Evolutionary conservation across 2,113 vertebrate species (phyloP).

Genomic region (Rafetus swinhoei): DNA sequence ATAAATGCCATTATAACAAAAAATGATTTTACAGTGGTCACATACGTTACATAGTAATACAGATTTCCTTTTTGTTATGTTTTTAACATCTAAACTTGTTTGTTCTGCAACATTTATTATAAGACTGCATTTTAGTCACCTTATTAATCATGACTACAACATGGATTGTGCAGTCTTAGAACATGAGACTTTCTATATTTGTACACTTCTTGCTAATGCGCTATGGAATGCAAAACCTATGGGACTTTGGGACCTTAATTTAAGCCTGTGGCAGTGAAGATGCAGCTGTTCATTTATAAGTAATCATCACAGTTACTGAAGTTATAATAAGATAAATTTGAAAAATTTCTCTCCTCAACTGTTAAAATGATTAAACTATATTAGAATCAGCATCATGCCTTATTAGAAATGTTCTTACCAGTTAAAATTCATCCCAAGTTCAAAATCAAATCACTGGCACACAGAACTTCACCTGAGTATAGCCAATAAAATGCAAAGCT

Average conservation of each 20-base stretch:
- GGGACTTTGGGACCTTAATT: slow-evolving; percentile 72
- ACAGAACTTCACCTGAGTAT: slow-evolving; percentile 31
- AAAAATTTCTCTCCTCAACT: slow-evolving; percentile 57
- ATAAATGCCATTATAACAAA: not conserved
- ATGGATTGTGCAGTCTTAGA: slow-evolving; percentile 51
- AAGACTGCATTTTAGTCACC: slow-evolving; percentile 51
- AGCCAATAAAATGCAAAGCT: not conserved
- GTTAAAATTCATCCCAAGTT: slow-evolving; percentile 17
- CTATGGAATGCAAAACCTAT: slow-evolving; percentile 73
- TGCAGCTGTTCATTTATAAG: slow-evolving; percentile 76
- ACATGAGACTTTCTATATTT: slow-evolving; percentile 72
- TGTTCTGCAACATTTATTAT: slow-evolving; percentile 7
- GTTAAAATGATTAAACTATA: slow-evolving; percentile 54
- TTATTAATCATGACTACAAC: slow-evolving; percentile 60
- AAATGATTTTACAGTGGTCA: not conserved
- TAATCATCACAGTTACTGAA: slow-evolving; percentile 69
- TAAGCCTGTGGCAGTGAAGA: slow-evolving; percentile 71
- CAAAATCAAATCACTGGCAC: slow-evolving; percentile 35
- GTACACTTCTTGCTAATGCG: slow-evolving; percentile 65
- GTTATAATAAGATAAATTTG: slow-evolving; percentile 29
- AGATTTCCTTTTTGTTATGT: not conserved
- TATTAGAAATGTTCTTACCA: slow-evolving; percentile 39
- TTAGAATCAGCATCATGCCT: slow-evolving; percentile 32
- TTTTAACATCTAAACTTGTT: not conserved
- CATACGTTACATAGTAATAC: not conserved